These are phyloP conservation scores for Ataeniobius toweri DNA, from an alignment of 2,797 vertebrate species.

Conservation along the genomic window DNA sequence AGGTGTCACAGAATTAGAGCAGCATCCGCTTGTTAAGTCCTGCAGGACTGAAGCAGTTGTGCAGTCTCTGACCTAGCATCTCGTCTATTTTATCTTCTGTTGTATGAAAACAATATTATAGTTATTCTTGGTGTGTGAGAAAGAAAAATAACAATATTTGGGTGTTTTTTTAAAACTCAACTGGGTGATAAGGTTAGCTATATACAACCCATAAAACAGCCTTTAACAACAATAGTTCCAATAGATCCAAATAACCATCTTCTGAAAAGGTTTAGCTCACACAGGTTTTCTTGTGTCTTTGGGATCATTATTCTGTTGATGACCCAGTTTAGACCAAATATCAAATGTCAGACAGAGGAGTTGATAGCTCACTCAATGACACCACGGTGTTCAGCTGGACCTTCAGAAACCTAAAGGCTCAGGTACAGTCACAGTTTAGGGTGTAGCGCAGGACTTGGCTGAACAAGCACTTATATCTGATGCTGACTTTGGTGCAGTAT, in stretches of 20 bases:
- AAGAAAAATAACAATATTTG: neutral
- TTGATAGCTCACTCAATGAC: neutral
- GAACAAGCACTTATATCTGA: no score
- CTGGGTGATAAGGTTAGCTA: neutral
- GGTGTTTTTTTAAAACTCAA: neutral
- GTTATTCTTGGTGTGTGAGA: neutral
- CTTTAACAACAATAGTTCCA: neutral
- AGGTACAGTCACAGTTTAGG: no score
- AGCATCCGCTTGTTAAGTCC: slow-evolving; percentile 41
- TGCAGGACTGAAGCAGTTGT: neutral
- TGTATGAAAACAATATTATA: neutral
- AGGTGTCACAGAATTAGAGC: slow-evolving; percentile 51
- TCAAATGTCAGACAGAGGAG: neutral
- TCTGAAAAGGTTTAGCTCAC: neutral
- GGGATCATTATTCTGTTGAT: neutral
- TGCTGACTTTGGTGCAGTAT: no score
- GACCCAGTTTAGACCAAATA: neutral
- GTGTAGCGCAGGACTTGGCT: no score
- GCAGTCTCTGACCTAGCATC: neutral
- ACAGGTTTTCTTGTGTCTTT: neutral
- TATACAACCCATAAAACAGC: neutral
- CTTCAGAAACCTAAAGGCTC: no score
- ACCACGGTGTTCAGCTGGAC: neutral
- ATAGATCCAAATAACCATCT: neutral
- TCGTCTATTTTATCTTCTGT: neutral